Evolutionary conservation across 2,888 invertebrate genomes (phyloP).

Genomic region (Calameuta idolon): DNA sequence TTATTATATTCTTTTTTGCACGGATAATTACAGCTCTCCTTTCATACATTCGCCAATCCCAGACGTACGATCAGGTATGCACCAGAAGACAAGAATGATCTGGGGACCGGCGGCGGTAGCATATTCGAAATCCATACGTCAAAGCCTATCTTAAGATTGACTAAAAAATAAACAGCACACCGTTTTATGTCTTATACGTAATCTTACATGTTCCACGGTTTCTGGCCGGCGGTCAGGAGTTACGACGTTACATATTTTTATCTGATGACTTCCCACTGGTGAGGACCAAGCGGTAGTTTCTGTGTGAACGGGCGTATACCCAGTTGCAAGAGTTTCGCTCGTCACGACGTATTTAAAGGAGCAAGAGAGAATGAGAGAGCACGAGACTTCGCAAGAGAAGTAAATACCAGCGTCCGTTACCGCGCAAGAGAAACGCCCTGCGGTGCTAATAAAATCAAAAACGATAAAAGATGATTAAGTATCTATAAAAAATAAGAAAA

Average conservation of each 20-base stretch:
- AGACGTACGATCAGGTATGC: conserved; percentile 3
- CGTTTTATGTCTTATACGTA: conserved; percentile 27
- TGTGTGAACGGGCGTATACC: not conserved
- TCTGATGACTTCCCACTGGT: not conserved
- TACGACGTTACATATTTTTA: not conserved
- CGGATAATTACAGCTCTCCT: conserved; percentile 11
- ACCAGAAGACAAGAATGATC: not conserved
- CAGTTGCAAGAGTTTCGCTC: not conserved
- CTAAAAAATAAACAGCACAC: conserved; percentile 52
- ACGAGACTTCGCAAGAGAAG: not conserved
- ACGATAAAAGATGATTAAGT: not conserved
- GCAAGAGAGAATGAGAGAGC: not conserved
- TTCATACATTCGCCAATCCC: conserved; percentile 9
- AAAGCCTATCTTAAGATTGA: conserved; percentile 26
- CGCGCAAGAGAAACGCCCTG: not conserved
- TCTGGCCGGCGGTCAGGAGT: not conserved
- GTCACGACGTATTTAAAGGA: not conserved
- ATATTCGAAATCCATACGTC: conserved; percentile 10
- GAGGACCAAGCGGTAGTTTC: not conserved
- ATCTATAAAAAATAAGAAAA: not conserved
- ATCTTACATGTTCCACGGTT: not conserved
- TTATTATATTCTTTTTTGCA: not conserved
- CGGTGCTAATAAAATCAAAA: not conserved
- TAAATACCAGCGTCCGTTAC: not conserved
- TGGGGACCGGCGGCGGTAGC: conserved; percentile 34